Base-by-base conservation (phyloP, 2,797 vertebrate species). In the Gobionotothen gibberifrons region DNA sequence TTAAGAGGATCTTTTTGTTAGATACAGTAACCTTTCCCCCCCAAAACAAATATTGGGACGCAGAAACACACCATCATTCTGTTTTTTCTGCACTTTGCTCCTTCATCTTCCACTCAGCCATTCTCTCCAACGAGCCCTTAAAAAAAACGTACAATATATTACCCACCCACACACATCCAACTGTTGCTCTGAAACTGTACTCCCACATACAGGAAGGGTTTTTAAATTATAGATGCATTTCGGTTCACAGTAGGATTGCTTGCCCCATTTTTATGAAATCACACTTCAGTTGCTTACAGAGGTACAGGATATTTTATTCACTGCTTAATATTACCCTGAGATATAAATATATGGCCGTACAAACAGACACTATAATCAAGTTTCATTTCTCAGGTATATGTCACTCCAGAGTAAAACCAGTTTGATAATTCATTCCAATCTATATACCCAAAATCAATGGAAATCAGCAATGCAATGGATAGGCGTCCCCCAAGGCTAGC, bases 201-300 rank as follows among this genome's bases (percentile, higher is more conserved):
- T 79, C 87, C 85, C 79, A 89, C 83, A 68, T 78, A 55, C 70
- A 69, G 65, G 64, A 76, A 57, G 74, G 75, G 36, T 49, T 82
- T 36, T 79, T 88, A 82, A 92, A 92, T 90, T 84, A 90, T 87
- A 76, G 76, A 86, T 89, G 76, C 72, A 63, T 78, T 84, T 86
- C 68, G 65, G 69, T 72, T 85, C 76, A 68, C 75, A 69, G 74
- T 72, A 43, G 73, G 73, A 84, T 67, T 83, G 59, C 75, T 76
- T 83, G 56, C 74, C 82, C 69, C 56, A 53, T 78, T 78, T 81
- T 83, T 85, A 36, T 36, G 36, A 36, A 7, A 36, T 29, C 64
- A 75, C 63, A 53, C 40, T 69, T 77, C 3, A 44, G 65, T 36
- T 65, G 5, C 54, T 40, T 44, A 46, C 57, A n/a, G 71, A 84